Evolutionary conservation across 64 coral and sea anemone genomes (phyloP).

Genomic region (Montipora efflorescens): DNA sequence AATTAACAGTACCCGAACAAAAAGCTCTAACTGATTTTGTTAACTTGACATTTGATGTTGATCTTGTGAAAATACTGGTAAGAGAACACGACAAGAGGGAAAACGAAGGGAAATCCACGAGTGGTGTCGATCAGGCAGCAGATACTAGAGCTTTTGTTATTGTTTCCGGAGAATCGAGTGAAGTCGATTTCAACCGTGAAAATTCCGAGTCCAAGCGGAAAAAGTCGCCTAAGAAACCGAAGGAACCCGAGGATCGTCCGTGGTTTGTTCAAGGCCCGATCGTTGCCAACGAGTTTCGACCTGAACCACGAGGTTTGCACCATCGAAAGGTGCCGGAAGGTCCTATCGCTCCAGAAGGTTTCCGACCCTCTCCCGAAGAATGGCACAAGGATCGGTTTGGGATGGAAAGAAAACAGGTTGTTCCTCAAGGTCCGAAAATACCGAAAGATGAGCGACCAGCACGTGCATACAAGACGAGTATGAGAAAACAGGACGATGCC

Average conservation of each 20-base stretch:
- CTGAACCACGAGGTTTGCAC: background rate
- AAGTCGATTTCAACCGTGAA: background rate
- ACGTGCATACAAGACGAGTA: background rate
- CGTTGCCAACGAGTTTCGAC: background rate
- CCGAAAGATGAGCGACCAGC: background rate
- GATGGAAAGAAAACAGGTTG: background rate
- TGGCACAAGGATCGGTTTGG: background rate
- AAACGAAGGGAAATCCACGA: background rate
- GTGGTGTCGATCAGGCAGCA: background rate
- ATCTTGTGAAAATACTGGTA: conserved; percentile 4
- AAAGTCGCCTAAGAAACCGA: background rate
- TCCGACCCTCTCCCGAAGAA: conserved; percentile 2
- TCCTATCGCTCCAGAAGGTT: background rate
- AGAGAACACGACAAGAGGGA: background rate
- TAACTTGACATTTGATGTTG: conserved; percentile 2
- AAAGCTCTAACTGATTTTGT: background rate
- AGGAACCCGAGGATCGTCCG: background rate
- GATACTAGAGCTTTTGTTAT: conserved; percentile 18
- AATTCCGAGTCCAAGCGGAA: background rate
- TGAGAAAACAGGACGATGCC: background rate
- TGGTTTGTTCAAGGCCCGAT: conserved; percentile 2
- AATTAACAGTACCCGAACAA: background rate
- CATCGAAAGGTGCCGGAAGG: background rate
- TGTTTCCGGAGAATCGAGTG: conserved; percentile 1
- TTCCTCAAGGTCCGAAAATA: conserved; percentile 10